Evolutionary conservation across 2,888 invertebrate genomes (phyloP), one percentile per base, ranked within the genome.

Genomic region (Bugula neritina): DNA sequence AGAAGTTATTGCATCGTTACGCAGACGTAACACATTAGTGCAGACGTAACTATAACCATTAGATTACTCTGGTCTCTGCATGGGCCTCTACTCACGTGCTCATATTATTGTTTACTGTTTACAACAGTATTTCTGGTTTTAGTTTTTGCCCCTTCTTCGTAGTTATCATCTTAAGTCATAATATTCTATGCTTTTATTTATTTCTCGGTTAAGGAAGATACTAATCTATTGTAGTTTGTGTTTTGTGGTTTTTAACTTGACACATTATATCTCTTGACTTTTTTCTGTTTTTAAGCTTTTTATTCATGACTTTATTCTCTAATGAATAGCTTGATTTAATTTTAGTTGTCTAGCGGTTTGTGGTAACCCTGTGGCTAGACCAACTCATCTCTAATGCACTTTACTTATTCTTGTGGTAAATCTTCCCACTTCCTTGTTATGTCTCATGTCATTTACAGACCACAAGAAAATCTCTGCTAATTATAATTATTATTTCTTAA

Each of bases 391-490:
- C 17, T 17, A 10, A 43, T 43, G 43, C 43, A 43, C 43, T 43
- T 43, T 43, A 43, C 43, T 43, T 43, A 10, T 10, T 43, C 31
- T 63, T 63, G 63, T 34, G 63, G 63, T 63, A 34, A n/a, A 17
- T 10, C 31, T 63, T 63, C 27, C 63, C 63, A 63, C 63, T 63
- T 63, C 63, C 55, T 27, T 63, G 27, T 63, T 63, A 31, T 63
- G 31, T 13, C 17, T 63, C 21, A 29, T 27, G 63, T 63, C 63
- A 63, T 27, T 63, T 31, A 25, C 63, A 63, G 43, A 63, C 63
- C 63, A 63, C 63, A 63, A 63, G 63, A 63, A n/a, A 63, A 63
- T 63, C 63, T 63, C 63, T 31, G 10, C 63, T 63, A 27, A 31
- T 31, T 3, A 63, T 31, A 63, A 31, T 63, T 63, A 27, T 63